A percentile compares a stretch with the other conserved stretches of the same genome.
Evolutionary conservation across 1,140 invertebrate species (phyloP).

Genomic region (Cyclina sinensis): DNA sequence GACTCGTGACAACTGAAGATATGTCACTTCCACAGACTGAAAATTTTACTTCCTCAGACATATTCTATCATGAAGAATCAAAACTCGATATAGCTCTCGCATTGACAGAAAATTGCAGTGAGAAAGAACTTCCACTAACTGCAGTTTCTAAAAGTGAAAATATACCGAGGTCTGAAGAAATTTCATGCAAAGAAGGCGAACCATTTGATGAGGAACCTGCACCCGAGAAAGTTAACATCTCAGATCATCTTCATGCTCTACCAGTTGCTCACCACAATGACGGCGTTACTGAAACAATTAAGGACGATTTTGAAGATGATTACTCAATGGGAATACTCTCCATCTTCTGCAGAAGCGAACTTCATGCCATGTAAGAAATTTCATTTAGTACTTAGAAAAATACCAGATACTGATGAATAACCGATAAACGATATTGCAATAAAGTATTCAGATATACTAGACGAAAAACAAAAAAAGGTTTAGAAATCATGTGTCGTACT

Average conservation of each 20-base stretch:
- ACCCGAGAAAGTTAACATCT: background rate
- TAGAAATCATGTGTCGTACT: too few species aligned
- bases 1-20: background rate
- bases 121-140: background rate
- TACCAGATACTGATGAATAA: too few species aligned
- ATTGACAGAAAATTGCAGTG: background rate
- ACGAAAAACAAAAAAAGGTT: too few species aligned
- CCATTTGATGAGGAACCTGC: background rate
- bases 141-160: background rate
- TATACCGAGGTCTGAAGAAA: background rate
- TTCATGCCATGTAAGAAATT: background rate
- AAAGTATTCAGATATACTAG: too few species aligned
- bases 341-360: background rate
- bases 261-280: background rate
- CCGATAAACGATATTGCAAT: too few species aligned
- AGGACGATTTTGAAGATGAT: background rate
- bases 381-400: too few species aligned
- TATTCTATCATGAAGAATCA: too few species aligned
- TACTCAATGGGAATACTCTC: background rate
- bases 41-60: too few species aligned
- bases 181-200: background rate
- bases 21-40: too few species aligned
- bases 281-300: background rate
- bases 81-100: background rate
- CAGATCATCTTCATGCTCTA: background rate